Conservation (phyloP, 2,888 invertebrate genomes). For the Cetonia aurata region DNA sequence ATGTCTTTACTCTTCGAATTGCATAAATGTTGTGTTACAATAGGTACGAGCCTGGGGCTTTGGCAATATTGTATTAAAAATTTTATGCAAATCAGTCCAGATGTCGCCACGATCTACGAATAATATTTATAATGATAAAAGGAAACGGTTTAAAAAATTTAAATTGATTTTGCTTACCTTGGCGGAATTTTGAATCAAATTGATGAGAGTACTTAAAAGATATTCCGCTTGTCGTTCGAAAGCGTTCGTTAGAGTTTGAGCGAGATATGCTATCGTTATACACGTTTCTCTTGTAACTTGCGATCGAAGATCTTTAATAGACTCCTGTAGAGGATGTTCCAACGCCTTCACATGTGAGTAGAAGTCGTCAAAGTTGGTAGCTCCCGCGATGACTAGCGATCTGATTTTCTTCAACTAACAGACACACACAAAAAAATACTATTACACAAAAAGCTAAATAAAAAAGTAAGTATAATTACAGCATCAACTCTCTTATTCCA, state of each 20-base stretch:
- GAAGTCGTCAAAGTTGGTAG: slow-evolving; percentile 79
- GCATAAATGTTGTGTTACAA: slow-evolving; percentile 80
- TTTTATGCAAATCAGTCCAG: slow-evolving; percentile 86
- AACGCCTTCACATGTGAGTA: slow-evolving; percentile 80
- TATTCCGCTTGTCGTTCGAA: slow-evolving; percentile 89
- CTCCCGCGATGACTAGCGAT: slow-evolving; percentile 85
- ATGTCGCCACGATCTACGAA: slow-evolving; percentile 86
- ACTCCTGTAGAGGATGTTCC: slow-evolving; percentile 84
- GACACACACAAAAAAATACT: neutral
- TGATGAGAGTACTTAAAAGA: slow-evolving; percentile 86
- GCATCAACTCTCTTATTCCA: slow-evolving; percentile 97
- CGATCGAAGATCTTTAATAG: slow-evolving; percentile 90
- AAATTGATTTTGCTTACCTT: slow-evolving; percentile 74
- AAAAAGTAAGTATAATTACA: slow-evolving; percentile 68
- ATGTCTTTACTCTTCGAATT: slow-evolving; percentile 94
- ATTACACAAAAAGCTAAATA: slow-evolving; percentile 25
- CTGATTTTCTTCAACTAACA: slow-evolving; percentile 89
- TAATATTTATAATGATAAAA: slow-evolving; percentile 37
- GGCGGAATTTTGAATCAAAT: slow-evolving; percentile 94
- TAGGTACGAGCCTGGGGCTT: slow-evolving; percentile 83
- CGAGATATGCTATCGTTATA: slow-evolving; percentile 92
- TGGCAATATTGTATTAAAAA: slow-evolving; percentile 91
- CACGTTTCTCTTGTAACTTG: slow-evolving; percentile 96
- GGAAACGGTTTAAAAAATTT: neutral
- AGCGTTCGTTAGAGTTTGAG: slow-evolving; percentile 85